Percentiles rank a stretch among this genome's conserved stretches.
Evolutionary conservation across 2,797 vertebrate genomes (phyloP).

Genomic region (Enteromius thamalakanensis): DNA sequence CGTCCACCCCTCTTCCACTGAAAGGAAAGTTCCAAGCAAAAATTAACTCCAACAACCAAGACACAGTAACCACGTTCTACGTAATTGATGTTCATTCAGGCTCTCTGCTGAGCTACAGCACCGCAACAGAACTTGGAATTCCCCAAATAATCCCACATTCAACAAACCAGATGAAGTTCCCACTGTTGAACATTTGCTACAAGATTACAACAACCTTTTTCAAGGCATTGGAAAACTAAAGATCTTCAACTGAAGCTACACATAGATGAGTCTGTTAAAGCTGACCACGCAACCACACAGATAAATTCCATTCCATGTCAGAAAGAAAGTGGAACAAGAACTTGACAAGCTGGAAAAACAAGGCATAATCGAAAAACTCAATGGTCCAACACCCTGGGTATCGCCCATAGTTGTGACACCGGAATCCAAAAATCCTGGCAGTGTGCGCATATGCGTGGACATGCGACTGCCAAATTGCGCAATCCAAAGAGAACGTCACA

Average conservation of each 20-base stretch:
- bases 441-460: neutral
- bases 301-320: neutral
- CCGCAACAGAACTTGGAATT: neutral
- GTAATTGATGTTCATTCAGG: neutral
- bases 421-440: neutral
- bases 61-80: neutral
- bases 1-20: neutral
- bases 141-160: neutral
- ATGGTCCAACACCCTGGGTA: neutral
- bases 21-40: neutral
- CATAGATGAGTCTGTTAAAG: neutral
- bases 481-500: slow-evolving; percentile 25
- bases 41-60: neutral
- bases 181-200: neutral
- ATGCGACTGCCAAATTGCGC: slow-evolving; percentile 3
- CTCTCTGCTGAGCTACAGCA: neutral
- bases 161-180: neutral
- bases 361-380: neutral
- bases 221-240: neutral
- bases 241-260: neutral
- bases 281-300: neutral
- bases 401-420: neutral
- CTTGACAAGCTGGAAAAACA: neutral
- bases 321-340: neutral
- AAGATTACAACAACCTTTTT: neutral